Base-by-base conservation (phyloP, 2,797 vertebrate species). In the Odontamblyopus rebecca region DNA sequence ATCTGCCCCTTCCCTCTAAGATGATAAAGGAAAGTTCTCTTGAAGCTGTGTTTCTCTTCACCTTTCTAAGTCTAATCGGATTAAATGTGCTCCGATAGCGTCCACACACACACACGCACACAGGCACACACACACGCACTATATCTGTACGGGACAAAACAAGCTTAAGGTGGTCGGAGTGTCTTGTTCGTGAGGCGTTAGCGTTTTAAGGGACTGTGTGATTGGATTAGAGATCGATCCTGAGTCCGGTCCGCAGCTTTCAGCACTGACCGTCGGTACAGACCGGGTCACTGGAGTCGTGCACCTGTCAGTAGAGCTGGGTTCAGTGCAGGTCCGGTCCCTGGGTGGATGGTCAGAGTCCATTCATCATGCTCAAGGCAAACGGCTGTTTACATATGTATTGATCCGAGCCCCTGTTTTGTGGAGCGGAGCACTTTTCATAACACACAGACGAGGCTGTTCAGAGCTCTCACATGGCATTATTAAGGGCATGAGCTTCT, bases 181-280 rank as follows among this genome's bases (percentile, higher is more conserved):
- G 73, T 30, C 81, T 82, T 90, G 88, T 90, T 88, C 83, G 74
- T 69, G 76, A 85, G 85, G 81, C 85, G 81, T 87, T 86, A 80
- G 76, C 79, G 80, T 88, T 91, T 87, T 85, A 86, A 87, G 79
- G 78, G 81, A 76, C 16, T 65, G 68, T 69, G 83, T 88, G 90
- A 92, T 90, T 85, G 82, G 85, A 89, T 91, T 86, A 88, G 74
- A 72, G 89, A 90, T 93, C 91, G 77, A 91, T 92, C 84, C 73
- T 89, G 92, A 93, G 80, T 77, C 86, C 2, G 35, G 35, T 8
- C 8, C 9, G 35, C 35, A 8, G 7, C 35, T 38, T 7, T 38
- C 35, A 38, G 23, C 23, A 23, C 23, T 23, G 23, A 23, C 30
- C 5, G 30, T 32, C 5, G 30, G 30, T 32, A 35, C 7, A 35